Percentiles rank a stretch among this genome's conserved stretches.
Conservation (phyloP, 64 coral and sea anemone genomes). For the Montipora foliosa region DNA sequence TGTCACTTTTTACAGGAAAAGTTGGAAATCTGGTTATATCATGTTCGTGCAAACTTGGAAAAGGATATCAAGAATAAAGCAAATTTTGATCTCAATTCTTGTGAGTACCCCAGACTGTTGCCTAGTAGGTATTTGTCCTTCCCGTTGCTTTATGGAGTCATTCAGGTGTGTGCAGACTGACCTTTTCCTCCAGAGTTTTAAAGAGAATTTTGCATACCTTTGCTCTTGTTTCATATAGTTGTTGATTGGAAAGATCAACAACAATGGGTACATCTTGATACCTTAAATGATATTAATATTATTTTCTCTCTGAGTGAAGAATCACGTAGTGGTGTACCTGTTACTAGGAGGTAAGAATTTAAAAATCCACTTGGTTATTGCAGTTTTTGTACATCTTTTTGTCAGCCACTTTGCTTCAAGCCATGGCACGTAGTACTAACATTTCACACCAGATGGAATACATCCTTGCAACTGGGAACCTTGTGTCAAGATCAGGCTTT, state of each 20-base stretch:
- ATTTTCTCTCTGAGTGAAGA: too few relatives aligned
- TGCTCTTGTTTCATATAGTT: too few relatives aligned
- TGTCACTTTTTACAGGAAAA: constrained; percentile 69
- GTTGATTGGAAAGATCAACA: too few relatives aligned
- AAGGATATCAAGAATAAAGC: constrained; percentile 84
- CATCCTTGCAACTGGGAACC: constrained; percentile 86
- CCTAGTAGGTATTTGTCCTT: too few relatives aligned
- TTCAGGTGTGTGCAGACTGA: too few relatives aligned
- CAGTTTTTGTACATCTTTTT: not conserved
- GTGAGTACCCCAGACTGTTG: constrained; percentile 51
- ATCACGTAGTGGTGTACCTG: too few relatives aligned
- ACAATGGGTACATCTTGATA: too few relatives aligned
- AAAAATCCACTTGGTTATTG: not conserved
- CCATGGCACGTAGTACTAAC: constrained; percentile 66
- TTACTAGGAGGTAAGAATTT: too few relatives aligned
- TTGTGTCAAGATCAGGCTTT: constrained; percentile 79
- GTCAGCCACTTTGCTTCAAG: constrained; percentile 69
- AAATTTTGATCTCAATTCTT: constrained; percentile 77
- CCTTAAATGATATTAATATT: too few relatives aligned
- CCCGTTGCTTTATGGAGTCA: too few relatives aligned
- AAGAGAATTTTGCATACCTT: too few relatives aligned
- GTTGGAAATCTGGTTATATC: constrained; percentile 75
- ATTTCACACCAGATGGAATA: constrained; percentile 94
- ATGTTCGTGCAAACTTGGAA: constrained; percentile 65
- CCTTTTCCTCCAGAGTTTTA: too few relatives aligned